phyloP scores from a whole-genome alignment of 2,888 invertebrate genomes.

The Synanthedon tipuliformis region DNA sequence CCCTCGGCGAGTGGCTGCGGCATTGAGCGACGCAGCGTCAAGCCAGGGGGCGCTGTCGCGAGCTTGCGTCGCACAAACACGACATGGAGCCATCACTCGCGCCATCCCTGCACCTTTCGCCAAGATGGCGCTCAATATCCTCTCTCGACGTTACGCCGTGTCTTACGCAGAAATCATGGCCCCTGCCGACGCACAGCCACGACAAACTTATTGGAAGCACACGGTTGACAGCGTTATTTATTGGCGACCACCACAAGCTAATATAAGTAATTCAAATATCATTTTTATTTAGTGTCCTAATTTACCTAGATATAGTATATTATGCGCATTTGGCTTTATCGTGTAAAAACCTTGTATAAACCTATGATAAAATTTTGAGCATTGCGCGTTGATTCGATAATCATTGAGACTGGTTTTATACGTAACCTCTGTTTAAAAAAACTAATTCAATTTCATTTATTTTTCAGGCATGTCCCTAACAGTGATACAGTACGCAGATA shows the following conservation, averaged over 20 bases:
- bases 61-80: conserved; percentile 62
- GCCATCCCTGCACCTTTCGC: conserved; percentile 71
- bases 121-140: conserved; percentile 68
- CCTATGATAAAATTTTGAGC: too few species aligned
- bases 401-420: too few species aligned
- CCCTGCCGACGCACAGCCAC: conserved; percentile 37
- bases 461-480: conserved; percentile 78
- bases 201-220: conserved; percentile 75
- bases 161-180: conserved; percentile 72
- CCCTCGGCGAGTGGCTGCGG: conserved; percentile 44
- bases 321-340: too few species aligned
- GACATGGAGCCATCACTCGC: conserved; percentile 70
- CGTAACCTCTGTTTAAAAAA: conserved; percentile 76
- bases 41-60: conserved; percentile 63
- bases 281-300: background rate
- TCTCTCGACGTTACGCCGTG: conserved; percentile 76
- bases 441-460: conserved; percentile 58
- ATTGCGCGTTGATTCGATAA: too few species aligned
- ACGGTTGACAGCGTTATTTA: conserved; percentile 73
- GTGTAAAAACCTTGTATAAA: too few species aligned
- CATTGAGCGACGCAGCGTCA: conserved; percentile 38
- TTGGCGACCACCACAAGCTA: conserved; percentile 82
- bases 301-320: background rate
- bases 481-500: conserved; percentile 75
- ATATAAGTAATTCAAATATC: conserved; percentile 72